These are phyloP conservation scores for Mizuhopecten yessoensis DNA, from an alignment of 1,140 invertebrate genomes.

Conservation along the genomic window DNA sequence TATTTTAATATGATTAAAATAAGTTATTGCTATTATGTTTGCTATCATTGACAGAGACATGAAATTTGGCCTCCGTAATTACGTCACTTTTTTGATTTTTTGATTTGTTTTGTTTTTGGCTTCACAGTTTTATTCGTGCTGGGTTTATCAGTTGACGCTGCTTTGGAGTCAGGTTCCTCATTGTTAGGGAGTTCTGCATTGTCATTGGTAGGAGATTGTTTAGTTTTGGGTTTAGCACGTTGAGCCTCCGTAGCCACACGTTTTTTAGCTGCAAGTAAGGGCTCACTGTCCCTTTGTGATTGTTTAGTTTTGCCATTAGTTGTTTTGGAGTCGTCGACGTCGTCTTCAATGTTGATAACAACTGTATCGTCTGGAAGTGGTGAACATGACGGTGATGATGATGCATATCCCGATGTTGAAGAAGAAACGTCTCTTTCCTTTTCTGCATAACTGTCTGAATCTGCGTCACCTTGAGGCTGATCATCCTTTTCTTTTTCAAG, in stretches of 20 bases:
- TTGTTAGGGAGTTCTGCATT: background rate
- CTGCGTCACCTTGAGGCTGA: background rate
- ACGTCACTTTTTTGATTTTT: background rate
- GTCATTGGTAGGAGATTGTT: background rate
- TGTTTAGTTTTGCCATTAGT: no score
- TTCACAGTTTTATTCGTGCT: background rate
- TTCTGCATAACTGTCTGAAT: background rate
- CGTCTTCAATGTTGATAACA: no score
- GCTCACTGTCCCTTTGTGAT: background rate
- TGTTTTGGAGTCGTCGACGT: no score
- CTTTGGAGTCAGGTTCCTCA: background rate
- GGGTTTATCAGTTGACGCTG: background rate
- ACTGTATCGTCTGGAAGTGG: background rate
- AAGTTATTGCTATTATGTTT: no score
- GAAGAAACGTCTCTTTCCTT: background rate
- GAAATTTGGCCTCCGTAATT: no score
- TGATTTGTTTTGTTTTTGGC: background rate
- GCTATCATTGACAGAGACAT: no score
- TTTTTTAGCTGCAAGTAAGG: background rate
- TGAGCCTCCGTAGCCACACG: no score
- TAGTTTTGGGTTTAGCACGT: no score
- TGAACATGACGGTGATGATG: background rate
- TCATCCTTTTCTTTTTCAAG: background rate
- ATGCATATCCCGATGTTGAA: conserved; percentile 13
- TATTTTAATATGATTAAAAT: no score